Evolutionary conservation across 2,888 invertebrate genomes (phyloP), one percentile per base, ranked within the genome.

Genomic region (Phortica magna): DNA sequence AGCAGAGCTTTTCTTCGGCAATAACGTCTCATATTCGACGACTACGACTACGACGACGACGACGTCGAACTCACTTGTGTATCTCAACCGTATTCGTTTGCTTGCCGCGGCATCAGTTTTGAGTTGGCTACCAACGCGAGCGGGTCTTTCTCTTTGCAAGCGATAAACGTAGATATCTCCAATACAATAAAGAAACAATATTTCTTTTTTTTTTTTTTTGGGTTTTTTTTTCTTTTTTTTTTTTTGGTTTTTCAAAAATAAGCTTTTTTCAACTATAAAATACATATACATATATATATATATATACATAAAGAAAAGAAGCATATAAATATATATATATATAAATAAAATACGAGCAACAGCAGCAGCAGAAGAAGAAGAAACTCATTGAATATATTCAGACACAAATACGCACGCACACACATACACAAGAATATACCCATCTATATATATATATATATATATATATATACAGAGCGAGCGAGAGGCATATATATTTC

Each of bases 111-210:
- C 90, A 91, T 91, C 90, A 92, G 92, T 92, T 92, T 92, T 92
- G 92, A 92, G 92, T 92, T 92, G 92, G 92, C 92, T 92, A 91
- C 90, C 92, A 92, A 91, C 92, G 92, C 92, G 92, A 92, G 92
- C 92, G 92, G 92, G 91, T 91, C 92, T 90, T 91, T 92, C 90
- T 91, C 90, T 91, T 90, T 90, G 89, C 90, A 91, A 91, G 89
- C 91, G 91, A 91, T 88, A 91, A 88, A 92, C 92, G 92, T 92
- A 90, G 84, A 87, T 85, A 84, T 88, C 48, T n/a, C 55, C 55
- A 22, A 43, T 71, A 55, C 9, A 31, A 31, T 31, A 31, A 31
- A 31, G 31, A 31, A 48, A 53, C 61, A 61, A 61, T 19, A 22
- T 17, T 67, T 74, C 55, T 74, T 74, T 65, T 12, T 74, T 73